Evolutionary conservation across 2,888 invertebrate genomes (phyloP).

Genomic region (Tanaodytes sp.): DNA sequence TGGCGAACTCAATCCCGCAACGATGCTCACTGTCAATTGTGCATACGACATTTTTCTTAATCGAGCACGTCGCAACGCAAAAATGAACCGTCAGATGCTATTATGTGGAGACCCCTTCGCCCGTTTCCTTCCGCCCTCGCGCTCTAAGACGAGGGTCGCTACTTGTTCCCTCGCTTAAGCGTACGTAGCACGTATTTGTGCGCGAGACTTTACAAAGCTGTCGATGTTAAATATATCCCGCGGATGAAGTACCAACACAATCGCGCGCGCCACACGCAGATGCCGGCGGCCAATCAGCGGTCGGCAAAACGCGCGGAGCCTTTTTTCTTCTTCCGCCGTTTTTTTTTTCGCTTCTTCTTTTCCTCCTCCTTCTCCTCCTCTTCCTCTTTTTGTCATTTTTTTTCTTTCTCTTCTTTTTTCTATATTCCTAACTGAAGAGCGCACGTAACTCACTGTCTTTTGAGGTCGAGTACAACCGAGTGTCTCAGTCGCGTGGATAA

Average conservation of each 20-base stretch:
- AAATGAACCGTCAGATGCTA: constrained; percentile 54
- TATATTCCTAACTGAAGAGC: constrained; percentile 40
- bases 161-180: constrained; percentile 51
- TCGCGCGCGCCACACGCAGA: constrained; percentile 20
- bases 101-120: constrained; percentile 47
- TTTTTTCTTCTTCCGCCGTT: constrained; percentile 1
- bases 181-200: constrained; percentile 57
- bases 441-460: constrained; percentile 53
- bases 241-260: constrained; percentile 34
- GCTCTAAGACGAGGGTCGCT: constrained; percentile 44
- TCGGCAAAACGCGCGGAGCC: constrained; percentile 39
- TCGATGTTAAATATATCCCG: constrained; percentile 55
- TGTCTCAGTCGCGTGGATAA: constrained; percentile 52
- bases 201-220: constrained; percentile 55
- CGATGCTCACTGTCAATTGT: constrained; percentile 44
- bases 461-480: constrained; percentile 51
- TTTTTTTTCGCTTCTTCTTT: background rate
- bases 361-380: background rate
- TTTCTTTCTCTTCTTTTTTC: constrained; percentile 16
- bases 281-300: constrained; percentile 38
- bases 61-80: constrained; percentile 53
- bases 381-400: constrained; percentile 3
- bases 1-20: constrained; percentile 7
- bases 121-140: constrained; percentile 23
- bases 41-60: constrained; percentile 49